phyloP scores from a whole-genome alignment of 1,140 invertebrate genomes.

The Holcopasites calliopsidis region DNA sequence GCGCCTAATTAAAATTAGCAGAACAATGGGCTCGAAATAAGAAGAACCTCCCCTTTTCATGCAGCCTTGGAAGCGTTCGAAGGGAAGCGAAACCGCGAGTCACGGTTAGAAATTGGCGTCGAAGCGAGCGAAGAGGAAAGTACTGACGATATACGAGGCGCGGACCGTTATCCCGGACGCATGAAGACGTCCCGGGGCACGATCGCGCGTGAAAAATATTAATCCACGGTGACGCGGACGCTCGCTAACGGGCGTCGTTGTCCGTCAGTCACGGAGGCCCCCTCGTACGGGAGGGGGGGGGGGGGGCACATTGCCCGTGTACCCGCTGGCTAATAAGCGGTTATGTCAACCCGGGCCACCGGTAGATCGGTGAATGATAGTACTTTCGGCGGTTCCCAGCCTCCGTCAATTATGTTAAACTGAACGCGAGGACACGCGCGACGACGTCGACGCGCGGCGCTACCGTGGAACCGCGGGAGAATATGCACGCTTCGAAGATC shows the following conservation, averaged over 20 bases:
- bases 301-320: slow-evolving; percentile 17
- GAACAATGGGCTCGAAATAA: slow-evolving; percentile 35
- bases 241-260: slow-evolving; percentile 27
- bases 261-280: slow-evolving; percentile 42
- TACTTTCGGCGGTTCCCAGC: slow-evolving; percentile 30
- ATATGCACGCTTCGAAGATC: not conserved
- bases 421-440: slow-evolving; percentile 20
- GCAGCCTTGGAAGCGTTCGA: not conserved
- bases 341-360: slow-evolving; percentile 44
- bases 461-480: not conserved
- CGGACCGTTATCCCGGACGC: slow-evolving; percentile 47
- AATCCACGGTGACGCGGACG: slow-evolving; percentile 56
- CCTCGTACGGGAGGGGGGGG: too few species aligned
- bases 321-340: slow-evolving; percentile 48
- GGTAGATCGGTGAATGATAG: slow-evolving; percentile 50
- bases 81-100: slow-evolving; percentile 63
- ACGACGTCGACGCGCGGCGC: slow-evolving; percentile 17
- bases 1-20: slow-evolving; percentile 43
- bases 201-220: slow-evolving; percentile 68
- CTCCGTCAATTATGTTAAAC: slow-evolving; percentile 53
- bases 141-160: slow-evolving; percentile 8
- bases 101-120: slow-evolving; percentile 73
- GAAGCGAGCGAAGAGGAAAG: slow-evolving; percentile 38
- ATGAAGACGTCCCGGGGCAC: slow-evolving; percentile 45
- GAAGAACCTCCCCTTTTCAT: slow-evolving; percentile 24